phyloP scores from a whole-genome alignment of 1,140 invertebrate species.

The Penaeus chinensis region DNA sequence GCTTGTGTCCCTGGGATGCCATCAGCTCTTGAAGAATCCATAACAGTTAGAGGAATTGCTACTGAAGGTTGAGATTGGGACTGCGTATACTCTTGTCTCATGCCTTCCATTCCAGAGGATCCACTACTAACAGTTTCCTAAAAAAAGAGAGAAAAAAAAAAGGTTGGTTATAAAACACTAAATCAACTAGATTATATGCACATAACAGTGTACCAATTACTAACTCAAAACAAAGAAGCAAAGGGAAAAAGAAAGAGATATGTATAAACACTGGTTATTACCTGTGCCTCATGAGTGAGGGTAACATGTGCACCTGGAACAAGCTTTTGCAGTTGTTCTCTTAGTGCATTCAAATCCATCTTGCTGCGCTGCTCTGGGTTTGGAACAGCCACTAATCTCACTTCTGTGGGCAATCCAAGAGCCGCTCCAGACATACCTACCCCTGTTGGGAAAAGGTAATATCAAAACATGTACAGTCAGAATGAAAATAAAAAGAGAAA shows the following conservation, averaged over 20 bases:
- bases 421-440: slow-evolving; percentile 43
- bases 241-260: neutral
- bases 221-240: neutral
- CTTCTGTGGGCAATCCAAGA: slow-evolving; percentile 14
- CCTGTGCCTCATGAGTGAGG: slow-evolving; percentile 26
- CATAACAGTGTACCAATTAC: too few relatives aligned
- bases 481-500: neutral
- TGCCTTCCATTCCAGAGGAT: slow-evolving; percentile 42
- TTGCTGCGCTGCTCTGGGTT: slow-evolving; percentile 37
- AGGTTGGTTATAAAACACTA: neutral
- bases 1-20: slow-evolving; percentile 6
- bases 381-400: slow-evolving; percentile 35
- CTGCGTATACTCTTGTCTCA: slow-evolving; percentile 24
- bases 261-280: neutral
- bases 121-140: slow-evolving; percentile 36
- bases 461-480: neutral
- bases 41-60: slow-evolving; percentile 12
- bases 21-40: slow-evolving; percentile 33
- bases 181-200: neutral
- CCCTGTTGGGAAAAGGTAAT: neutral
- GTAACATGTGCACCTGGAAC: slow-evolving; percentile 42
- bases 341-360: slow-evolving; percentile 48
- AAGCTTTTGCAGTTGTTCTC: slow-evolving; percentile 48
- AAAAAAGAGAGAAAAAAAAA: neutral
- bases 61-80: slow-evolving; percentile 29